These are phyloP conservation scores for Pherbina coryleti DNA, from an alignment of 2,888 invertebrate genomes.

Conservation along the genomic window DNA sequence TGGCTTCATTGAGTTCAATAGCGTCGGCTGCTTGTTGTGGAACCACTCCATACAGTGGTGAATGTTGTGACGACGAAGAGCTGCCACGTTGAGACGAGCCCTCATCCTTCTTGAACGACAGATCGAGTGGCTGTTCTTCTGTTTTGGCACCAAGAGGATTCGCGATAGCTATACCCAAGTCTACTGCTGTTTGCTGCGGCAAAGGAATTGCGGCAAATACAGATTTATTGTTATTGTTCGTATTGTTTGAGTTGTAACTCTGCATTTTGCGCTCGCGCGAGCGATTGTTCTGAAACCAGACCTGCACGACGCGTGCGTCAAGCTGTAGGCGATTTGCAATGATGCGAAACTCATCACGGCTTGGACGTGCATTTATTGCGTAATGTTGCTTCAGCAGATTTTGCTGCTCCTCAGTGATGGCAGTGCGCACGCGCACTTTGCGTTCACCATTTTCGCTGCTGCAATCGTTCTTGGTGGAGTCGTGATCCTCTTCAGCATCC, in stretches of 20 bases:
- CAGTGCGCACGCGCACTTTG: constrained; percentile 91
- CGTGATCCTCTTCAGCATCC: constrained; percentile 59
- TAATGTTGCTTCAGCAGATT: constrained; percentile 90
- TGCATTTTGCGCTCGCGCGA: constrained; percentile 85
- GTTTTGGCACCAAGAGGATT: constrained; percentile 19
- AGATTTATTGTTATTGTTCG: constrained; percentile 37
- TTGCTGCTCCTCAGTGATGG: constrained; percentile 95
- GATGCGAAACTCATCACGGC: constrained; percentile 91
- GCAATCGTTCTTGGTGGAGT: constrained; percentile 70
- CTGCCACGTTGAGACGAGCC: constrained; percentile 70
- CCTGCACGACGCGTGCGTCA: constrained; percentile 86
- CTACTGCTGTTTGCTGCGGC: constrained; percentile 48
- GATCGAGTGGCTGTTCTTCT: constrained; percentile 89
- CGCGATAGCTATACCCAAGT: neutral
- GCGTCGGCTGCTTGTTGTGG: constrained; percentile 71
- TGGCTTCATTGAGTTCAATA: constrained; percentile 74
- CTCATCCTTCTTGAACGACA: constrained; percentile 78
- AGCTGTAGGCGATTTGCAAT: constrained; percentile 85
- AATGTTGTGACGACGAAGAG: constrained; percentile 65
- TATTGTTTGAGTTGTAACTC: constrained; percentile 55
- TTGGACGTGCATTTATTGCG: constrained; percentile 90
- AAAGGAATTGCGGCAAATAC: neutral
- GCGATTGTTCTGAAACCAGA: constrained; percentile 97
- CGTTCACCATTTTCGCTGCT: constrained; percentile 76
- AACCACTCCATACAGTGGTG: constrained; percentile 74